Base-by-base conservation (phyloP, 2,797 vertebrate genomes). In the Trematomus bernacchii region DNA sequence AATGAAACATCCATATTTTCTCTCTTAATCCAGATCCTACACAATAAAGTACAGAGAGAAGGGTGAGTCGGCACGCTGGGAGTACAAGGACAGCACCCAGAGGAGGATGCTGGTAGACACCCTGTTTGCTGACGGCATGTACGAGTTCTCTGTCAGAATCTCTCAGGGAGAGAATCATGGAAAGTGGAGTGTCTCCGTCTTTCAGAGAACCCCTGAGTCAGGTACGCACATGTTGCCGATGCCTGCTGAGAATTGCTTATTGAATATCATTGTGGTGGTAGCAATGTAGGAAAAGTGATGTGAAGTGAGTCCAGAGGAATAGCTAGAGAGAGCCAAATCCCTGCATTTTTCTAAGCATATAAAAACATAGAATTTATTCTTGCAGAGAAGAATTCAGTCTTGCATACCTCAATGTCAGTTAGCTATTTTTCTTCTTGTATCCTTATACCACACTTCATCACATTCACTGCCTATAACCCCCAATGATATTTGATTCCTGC, bases 181-280 rank as follows among this genome's bases (percentile, higher is more conserved):
- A 74, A 97, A 96, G 73, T 99, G 98, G 98, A 99, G 97, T 0
- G 91, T 94, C 3, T 99, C 98, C 0, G 96, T 99, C 83, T 99
- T 97, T 87, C 98, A 99, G 63, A 95, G 98, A 91, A 99, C 98
- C 10, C 98, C 98, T 0, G 98, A 99, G 88, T 97, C 98, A 10
- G 97, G 98, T 99, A 91, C 77, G 93, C 76, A 91, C 6, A 68
- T 5, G 14, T 54, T 70, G 57, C 40, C 21, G 40, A 16, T 48
- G n/a, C 33, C 21, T 51, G 47, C 23, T 77, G 62, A 76, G 21
- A 76, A 75, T 33, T 65, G 15, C 7, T 62, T 47, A 40, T 15
- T 37, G 12, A 15, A 46, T 16, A 53, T 33, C 0, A 44, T 71
- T 67, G 53, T 66, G 44, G 58, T 53, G 18, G 59, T 33, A 18